Evolutionary conservation across 2,888 invertebrate species (phyloP), one percentile per base, ranked within the genome.

Genomic region (Cancer borealis): DNA sequence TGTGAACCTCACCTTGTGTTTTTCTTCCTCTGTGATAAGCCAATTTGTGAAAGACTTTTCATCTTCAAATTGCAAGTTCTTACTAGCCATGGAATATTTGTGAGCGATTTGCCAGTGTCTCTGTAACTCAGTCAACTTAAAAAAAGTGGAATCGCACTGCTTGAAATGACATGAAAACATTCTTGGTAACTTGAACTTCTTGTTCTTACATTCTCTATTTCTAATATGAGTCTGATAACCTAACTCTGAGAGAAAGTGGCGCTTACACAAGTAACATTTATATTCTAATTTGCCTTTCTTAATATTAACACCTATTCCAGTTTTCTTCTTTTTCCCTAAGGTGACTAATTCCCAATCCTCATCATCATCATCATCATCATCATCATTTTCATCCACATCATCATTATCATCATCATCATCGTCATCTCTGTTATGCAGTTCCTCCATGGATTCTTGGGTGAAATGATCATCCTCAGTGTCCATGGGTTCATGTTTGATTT

Each of bases 91-190:
- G 10, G 90, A 54, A 91, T 79, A 94, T 60, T 94, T 94, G 30
- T 94, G 94, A 46, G 94, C 94, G 60, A 92, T 94, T 39, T 92
- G 92, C 94, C 94, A 94, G 60, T 94, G 94, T 88, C 92, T 94
- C 92, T 94, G 94, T 73, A 94, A 73, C 45, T 94, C 94, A 30
- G 94, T 94, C 45, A 94, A 54, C 46, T 94, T 94, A 73, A 94
- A 94, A 39, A 92, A 94, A 12, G 94, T 92, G 54, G 94, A 92
- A 92, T 94, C 94, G 66, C 94, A 94, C 26, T 90, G 90, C 10
- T 84, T 54, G 87, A 94, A 94, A 73, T 94, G 94, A 90, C 94
- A 94, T 21, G 94, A 89, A 92, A 94, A 94, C 92, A 94, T 92
- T 90, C 94, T 92, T n/a, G 94, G 92, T 30, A 94, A 88, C 30